Evolutionary conservation across 2,797 vertebrate genomes (phyloP), one percentile per base, ranked within the genome.

Genomic region (Leptatherina wallacei): DNA sequence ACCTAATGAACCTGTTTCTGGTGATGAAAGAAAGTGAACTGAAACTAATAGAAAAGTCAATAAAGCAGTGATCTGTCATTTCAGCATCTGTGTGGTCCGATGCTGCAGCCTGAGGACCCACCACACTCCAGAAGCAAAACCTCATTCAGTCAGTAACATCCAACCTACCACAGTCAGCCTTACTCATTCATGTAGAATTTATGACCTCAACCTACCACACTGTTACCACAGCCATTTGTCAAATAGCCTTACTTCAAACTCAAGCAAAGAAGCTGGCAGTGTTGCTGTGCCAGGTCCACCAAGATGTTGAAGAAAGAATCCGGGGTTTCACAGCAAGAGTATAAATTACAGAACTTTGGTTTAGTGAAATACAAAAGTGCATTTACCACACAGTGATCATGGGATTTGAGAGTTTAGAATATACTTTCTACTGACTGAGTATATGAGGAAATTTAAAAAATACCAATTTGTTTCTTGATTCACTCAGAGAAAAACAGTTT

Each of bases 151-250:
- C 64, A 62, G 67, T 69, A 59, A 61, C 64, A 44, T 73, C 67
- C 64, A 76, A 80, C 88, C 88, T 74, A 75, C 85, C 89, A 88
- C 88, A 87, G 85, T 81, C 71, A 65, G 71, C 24, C 24, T 27
- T 29, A 8, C 67, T 72, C 35, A n/a, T 1, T 73, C 51, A 35
- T 2, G 27, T 22, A 49, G n/a, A 61, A 61, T 54, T 49, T 55
- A 57, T 57, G 68, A 61, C 64, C 69, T 65, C 29, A 38, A 77
- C 76, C 75, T 56, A 80, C 85, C 85, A 75, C 86, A 65, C 63
- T 57, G 69, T 55, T 36, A 36, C 69, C 61, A 57, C 61, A 35
- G 32, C 38, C 42, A 78, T 75, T 74, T 65, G 62, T 70, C 67
- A 59, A 64, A 52, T 54, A 42, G 57, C 63, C 78, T 64, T 30